Evolutionary conservation across 2,888 invertebrate species (phyloP).

Genomic region (Euphydryas editha): DNA sequence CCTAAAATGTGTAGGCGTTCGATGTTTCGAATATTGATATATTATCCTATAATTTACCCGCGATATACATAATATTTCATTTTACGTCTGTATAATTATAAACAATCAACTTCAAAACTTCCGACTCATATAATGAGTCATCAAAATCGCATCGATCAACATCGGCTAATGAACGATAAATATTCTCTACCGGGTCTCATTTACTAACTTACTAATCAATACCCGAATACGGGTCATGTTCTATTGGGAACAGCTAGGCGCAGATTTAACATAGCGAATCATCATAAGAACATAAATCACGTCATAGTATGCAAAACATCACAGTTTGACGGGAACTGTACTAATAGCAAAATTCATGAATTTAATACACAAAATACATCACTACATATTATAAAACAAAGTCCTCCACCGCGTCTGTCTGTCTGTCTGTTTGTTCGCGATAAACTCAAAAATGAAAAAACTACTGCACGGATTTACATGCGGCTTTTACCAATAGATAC

Average conservation of each 20-base stretch:
- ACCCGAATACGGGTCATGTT: conserved; percentile 50
- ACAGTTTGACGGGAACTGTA: conserved; percentile 13
- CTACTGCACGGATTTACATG: no score
- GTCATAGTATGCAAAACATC: conserved; percentile 36
- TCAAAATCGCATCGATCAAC: conserved; percentile 58
- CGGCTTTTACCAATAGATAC: no score
- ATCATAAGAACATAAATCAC: conserved; percentile 66
- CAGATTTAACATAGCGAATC: conserved; percentile 50
- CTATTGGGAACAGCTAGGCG: conserved; percentile 49
- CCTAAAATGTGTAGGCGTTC: background rate
- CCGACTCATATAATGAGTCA: conserved; percentile 39
- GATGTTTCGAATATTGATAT: background rate
- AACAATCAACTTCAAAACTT: conserved; percentile 29
- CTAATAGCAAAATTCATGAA: conserved; percentile 22
- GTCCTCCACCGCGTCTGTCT: no score
- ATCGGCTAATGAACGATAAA: conserved; percentile 50
- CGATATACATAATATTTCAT: conserved; percentile 1
- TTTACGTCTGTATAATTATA: conserved; percentile 25
- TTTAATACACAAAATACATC: conserved; percentile 9
- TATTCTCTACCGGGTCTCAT: conserved; percentile 60
- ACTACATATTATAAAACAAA: background rate
- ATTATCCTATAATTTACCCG: background rate
- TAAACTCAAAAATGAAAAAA: no score
- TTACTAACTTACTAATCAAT: conserved; percentile 60
- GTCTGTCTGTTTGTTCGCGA: no score